Evolutionary conservation across 2,113 vertebrate genomes (phyloP).

Genomic region (Ciconia maguari): DNA sequence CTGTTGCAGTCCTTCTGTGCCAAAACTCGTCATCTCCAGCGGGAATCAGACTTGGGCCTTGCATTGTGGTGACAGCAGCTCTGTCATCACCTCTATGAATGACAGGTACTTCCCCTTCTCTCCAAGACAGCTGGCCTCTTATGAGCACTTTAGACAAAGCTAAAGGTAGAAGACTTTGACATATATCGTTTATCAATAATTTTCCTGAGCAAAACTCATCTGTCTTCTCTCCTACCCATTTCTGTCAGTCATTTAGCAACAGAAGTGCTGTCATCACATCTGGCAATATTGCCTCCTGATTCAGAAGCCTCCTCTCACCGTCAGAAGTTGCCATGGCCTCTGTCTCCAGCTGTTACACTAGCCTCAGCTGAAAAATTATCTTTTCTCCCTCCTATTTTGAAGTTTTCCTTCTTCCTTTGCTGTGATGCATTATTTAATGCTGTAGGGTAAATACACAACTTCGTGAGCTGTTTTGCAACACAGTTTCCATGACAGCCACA

Average conservation of each 20-base stretch:
- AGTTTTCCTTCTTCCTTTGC: neutral
- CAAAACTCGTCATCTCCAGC: neutral
- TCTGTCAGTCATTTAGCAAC: neutral
- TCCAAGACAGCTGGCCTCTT: neutral
- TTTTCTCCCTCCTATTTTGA: neutral
- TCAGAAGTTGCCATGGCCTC: neutral
- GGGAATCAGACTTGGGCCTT: neutral
- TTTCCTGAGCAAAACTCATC: neutral
- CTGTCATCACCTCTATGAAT: neutral
- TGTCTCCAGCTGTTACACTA: neutral
- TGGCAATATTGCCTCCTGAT: neutral
- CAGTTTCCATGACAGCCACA: neutral
- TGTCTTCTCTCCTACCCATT: neutral
- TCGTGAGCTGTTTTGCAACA: neutral
- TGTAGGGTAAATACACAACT: neutral
- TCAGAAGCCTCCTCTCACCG: neutral
- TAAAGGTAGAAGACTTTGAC: neutral
- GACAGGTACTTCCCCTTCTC: neutral
- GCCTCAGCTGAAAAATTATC: neutral
- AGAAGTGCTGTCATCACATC: neutral
- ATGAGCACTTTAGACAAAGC: neutral
- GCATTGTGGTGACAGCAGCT: neutral
- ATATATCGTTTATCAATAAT: neutral
- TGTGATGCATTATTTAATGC: neutral
- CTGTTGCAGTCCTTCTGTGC: neutral